Evolutionary conservation across 2,113 vertebrate species (phyloP).

Genomic region (Vulpes ferrilata): DNA sequence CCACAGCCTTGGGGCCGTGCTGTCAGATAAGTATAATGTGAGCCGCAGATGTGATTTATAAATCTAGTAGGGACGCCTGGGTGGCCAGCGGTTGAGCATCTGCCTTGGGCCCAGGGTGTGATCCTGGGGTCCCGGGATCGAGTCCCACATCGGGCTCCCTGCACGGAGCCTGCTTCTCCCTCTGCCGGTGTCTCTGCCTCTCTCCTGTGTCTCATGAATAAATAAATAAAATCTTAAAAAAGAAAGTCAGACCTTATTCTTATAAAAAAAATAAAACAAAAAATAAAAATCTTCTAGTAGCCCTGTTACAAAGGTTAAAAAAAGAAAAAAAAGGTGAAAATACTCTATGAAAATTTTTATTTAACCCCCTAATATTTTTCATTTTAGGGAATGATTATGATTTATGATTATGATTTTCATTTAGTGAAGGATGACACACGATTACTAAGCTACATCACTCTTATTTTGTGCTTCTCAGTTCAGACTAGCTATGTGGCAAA

Average conservation of each 20-base stretch:
- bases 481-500: background rate
- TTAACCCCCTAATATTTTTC: constrained; percentile 1
- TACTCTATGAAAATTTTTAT: background rate
- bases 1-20: background rate
- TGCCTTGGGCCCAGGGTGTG: background rate
- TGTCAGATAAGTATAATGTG: too few species aligned
- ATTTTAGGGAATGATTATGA: background rate
- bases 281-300: background rate
- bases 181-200: background rate
- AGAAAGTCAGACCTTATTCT: too few species aligned
- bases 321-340: constrained; percentile 23
- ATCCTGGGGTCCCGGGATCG: background rate
- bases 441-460: background rate
- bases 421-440: background rate
- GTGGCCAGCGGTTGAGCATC: background rate
- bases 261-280: background rate
- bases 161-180: background rate
- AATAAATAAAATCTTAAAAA: background rate
- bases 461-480: background rate
- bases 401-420: background rate
- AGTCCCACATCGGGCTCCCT: background rate
- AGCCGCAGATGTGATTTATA: background rate
- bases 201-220: background rate
- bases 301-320: background rate
- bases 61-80: background rate